Evolutionary conservation across 2,797 vertebrate genomes (phyloP), one percentile per base, ranked within the genome.

Genomic region (Babyrousa celebensis): DNA sequence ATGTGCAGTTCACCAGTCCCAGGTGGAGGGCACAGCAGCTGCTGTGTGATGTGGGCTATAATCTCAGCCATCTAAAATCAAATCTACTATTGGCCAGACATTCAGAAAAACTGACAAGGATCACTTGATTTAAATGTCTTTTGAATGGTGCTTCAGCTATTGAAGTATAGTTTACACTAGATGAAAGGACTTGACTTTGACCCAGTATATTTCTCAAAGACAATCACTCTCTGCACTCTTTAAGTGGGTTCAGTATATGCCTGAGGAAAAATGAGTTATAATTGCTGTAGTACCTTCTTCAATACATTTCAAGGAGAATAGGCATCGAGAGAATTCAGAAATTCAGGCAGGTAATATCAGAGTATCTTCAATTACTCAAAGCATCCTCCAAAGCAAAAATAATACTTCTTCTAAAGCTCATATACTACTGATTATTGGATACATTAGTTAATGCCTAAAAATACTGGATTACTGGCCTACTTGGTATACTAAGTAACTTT

Each of bases 181-280:
- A 71, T 70, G 0, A 82, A 94, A 84, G 23, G 16, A 60, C 12
- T 40, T 21, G 40, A 63, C 23, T 93, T 89, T 85, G 60, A 70
- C 48, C 58, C 32, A 89, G 14, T 4, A 20, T 78, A 86, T 84
- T 85, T 97, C 56, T 94, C 29, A 82, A 85, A 94, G 32, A 43
- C 21, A 93, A 77, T 9, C 5, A 88, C 18, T 88, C 27, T 80
- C 58, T 95, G 52, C 3, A 68, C 29, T 95, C 14, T 85, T 40
- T 78, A 85, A 85, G 29, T 23, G 36, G 18, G 12, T 23, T 58
- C 32, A 62, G 16, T 58, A 4, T 68, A 54, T 74, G 23, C 23
- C 20, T 79, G 52, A 88, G 23, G 52, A 60, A 92, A 95, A 96
- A 54, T 21, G 23, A 82, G 85, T 74, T 94, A 62, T 95, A 92